phyloP scores from a whole-genome alignment of 2,797 vertebrate genomes.

The Poeciliopsis infans region DNA sequence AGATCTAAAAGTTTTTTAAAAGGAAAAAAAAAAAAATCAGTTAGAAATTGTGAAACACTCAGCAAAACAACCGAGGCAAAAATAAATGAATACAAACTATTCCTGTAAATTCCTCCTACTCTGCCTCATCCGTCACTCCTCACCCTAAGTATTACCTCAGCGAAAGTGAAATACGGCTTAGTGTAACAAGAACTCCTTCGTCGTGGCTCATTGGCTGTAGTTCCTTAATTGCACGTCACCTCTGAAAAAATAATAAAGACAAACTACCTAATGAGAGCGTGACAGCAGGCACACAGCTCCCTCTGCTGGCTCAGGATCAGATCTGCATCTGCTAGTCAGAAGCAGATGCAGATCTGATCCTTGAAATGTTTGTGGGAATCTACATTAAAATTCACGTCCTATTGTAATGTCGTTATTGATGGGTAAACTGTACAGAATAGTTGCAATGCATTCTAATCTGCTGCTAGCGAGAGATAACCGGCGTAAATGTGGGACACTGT shows the following conservation, averaged over 20 bases:
- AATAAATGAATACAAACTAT: neutral
- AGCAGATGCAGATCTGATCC: no score
- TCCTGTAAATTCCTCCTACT: neutral
- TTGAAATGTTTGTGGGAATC: neutral
- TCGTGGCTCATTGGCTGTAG: slow-evolving; percentile 7
- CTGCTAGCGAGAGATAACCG: slow-evolving; percentile 44
- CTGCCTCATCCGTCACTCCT: slow-evolving; percentile 36
- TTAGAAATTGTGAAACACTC: neutral
- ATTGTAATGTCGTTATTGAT: slow-evolving; percentile 19
- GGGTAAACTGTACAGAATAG: slow-evolving; percentile 44
- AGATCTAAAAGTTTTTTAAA: neutral
- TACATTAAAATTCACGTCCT: slow-evolving; percentile 9
- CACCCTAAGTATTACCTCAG: slow-evolving; percentile 14
- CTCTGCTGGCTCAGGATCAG: slow-evolving; percentile 47
- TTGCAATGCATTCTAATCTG: slow-evolving; percentile 32
- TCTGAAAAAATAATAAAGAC: slow-evolving; percentile 8
- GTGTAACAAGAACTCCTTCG: slow-evolving; percentile 35
- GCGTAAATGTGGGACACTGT: slow-evolving; percentile 47
- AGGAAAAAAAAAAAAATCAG: no score
- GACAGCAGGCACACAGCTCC: slow-evolving; percentile 33
- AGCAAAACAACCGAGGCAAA: neutral
- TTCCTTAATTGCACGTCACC: slow-evolving; percentile 16
- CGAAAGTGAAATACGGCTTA: slow-evolving; percentile 9
- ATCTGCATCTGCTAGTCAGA: slow-evolving; percentile 24
- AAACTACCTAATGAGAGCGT: slow-evolving; percentile 52